Evolutionary conservation across 2,888 invertebrate genomes (phyloP), one percentile per base, ranked within the genome.

Genomic region (Cheilosia vulpina): DNA sequence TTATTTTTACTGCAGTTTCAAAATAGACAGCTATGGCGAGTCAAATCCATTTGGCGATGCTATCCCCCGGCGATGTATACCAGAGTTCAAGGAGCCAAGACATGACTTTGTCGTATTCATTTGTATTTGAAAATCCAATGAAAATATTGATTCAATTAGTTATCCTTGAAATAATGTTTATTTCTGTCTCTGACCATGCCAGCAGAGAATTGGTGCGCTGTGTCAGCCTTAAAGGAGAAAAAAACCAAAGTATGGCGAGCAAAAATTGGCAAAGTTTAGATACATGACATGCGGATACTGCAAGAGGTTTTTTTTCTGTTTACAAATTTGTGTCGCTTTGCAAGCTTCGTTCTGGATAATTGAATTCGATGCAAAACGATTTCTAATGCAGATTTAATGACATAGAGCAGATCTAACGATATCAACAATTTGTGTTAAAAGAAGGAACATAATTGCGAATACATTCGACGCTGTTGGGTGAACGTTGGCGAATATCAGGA

Each of bases 331-430:
- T 34, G 21, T 80, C 21, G 11, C 34, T 60, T 5, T n/a, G 9
- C 2, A 17, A 38, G 27, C 19, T 21, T 34, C 41, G 31, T 43
- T 52, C 45, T 71, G 73, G 66, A 55, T 76, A 84, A 84, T 80
- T 75, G 71, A 76, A 76, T 85, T 58, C 41, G 65, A 47, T 47
- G 84, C 66, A 81, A 85, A 85, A 81, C 81, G 84, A 72, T 85
- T 85, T 85, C 84, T 80, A 76, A 85, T 85, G 76, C 80, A 76
- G 75, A 80, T 84, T 76, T 79, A 80, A 84, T 84, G 84, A 80
- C 80, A 80, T 21, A n/a, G 57, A 72, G n/a, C 13, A 62, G 47
- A 60, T 60, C 83, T 84, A 84, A 79, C 79, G 83, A 79, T 69
- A 72, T 17, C 63, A 79, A 79, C 79, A 65, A 75, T 58, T 73